Evolutionary conservation across 1,140 invertebrate genomes (phyloP).

Genomic region (Trinorchestia longiramus): DNA sequence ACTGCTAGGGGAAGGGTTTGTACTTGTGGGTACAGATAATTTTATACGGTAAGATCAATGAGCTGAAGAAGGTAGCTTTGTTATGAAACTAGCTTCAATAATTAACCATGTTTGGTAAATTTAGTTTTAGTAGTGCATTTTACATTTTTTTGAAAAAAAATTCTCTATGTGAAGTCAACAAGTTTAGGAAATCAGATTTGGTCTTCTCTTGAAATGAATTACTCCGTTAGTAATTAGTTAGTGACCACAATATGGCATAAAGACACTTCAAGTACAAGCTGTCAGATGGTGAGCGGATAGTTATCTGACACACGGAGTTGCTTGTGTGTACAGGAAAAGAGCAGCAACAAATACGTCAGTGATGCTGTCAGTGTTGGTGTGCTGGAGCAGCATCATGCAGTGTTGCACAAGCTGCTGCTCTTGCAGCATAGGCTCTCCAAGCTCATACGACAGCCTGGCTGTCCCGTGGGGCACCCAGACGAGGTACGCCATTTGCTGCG

Average conservation of each 20-base stretch:
- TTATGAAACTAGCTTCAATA: too few species aligned
- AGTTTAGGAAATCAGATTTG: too few species aligned
- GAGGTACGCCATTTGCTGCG: conserved; percentile 14
- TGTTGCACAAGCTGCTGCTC: conserved; percentile 18
- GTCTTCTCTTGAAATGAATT: neutral
- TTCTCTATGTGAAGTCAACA: too few species aligned
- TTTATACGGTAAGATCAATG: too few species aligned
- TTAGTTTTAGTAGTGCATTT: too few species aligned
- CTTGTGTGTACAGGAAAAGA: conserved; percentile 8
- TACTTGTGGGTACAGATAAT: neutral
- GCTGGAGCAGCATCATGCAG: conserved; percentile 45
- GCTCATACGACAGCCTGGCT: neutral
- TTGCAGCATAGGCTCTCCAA: conserved; percentile 38
- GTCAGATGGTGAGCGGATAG: neutral
- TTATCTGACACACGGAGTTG: conserved; percentile 10
- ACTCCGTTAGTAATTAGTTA: too few species aligned
- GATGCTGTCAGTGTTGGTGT: conserved; percentile 32
- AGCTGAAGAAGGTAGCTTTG: too few species aligned
- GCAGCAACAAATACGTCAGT: neutral
- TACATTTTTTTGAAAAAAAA: too few species aligned
- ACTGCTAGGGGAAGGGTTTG: too few species aligned
- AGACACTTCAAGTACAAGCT: neutral
- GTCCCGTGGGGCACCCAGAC: neutral
- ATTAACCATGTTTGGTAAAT: too few species aligned
- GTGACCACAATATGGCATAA: too few species aligned